phyloP scores from a whole-genome alignment of 2,797 vertebrate species.

The Anomalospiza imberbis region DNA sequence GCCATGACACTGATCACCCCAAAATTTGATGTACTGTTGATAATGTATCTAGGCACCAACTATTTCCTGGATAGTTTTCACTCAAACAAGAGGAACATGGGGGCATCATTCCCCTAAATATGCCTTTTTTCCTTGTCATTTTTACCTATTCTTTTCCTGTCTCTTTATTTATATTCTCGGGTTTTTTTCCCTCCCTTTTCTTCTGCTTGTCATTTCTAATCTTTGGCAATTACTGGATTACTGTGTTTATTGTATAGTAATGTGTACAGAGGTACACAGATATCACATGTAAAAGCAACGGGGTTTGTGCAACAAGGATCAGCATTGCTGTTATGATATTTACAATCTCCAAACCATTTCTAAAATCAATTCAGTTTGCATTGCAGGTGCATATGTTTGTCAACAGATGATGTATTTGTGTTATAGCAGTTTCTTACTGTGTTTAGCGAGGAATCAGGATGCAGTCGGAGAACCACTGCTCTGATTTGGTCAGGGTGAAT shows the following conservation, averaged over 20 bases:
- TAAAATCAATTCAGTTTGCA: neutral
- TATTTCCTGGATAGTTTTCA: neutral
- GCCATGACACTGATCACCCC: neutral
- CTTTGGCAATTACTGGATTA: neutral
- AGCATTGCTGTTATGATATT: neutral
- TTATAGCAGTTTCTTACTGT: neutral
- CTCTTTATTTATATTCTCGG: neutral
- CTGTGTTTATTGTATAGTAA: neutral
- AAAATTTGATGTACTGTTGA: neutral
- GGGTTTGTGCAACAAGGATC: neutral
- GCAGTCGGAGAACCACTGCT: neutral
- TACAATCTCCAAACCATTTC: neutral
- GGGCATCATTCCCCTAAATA: neutral
- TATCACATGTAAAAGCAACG: fast-evolving
- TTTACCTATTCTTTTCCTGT: neutral
- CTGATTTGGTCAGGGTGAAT: neutral
- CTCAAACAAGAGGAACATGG: neutral
- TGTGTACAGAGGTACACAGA: fast-evolving
- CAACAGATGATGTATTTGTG: neutral
- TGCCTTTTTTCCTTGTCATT: neutral
- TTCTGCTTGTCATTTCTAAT: neutral
- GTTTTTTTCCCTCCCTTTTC: neutral
- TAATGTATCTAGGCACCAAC: neutral
- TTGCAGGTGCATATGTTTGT: neutral
- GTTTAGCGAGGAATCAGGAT: neutral